phyloP scores from a whole-genome alignment of 2,113 vertebrate species.

The Chascanopsetta lugubris region DNA sequence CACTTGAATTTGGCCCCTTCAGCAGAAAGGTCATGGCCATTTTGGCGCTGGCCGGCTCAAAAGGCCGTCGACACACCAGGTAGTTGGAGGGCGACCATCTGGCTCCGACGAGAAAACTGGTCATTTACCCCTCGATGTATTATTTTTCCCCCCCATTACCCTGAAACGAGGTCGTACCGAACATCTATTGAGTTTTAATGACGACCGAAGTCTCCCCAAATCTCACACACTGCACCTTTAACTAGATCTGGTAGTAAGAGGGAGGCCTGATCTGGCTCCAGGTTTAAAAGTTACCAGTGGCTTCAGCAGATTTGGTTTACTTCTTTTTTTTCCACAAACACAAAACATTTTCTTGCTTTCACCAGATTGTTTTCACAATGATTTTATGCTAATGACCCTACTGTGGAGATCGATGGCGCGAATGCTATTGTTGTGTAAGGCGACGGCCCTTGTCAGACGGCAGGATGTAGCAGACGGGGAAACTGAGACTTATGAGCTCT shows the following conservation, averaged over 20 bases:
- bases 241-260: too few relatives aligned
- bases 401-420: not conserved
- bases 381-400: too few relatives aligned
- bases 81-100: conserved; percentile 29
- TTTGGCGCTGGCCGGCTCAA: conserved; percentile 21
- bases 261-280: conserved; percentile 43
- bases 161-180: too few relatives aligned
- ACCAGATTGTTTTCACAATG: not conserved
- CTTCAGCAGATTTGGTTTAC: not conserved
- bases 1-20: conserved; percentile 10
- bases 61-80: conserved; percentile 29
- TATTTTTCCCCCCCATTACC: too few relatives aligned
- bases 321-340: not conserved
- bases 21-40: conserved; percentile 20
- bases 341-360: not conserved
- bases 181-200: too few relatives aligned
- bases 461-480: conserved; percentile 3
- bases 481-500: conserved; percentile 13
- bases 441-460: conserved; percentile 6
- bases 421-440: conserved; percentile 15
- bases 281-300: conserved; percentile 18
- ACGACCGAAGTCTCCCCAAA: too few relatives aligned
- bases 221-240: too few relatives aligned
- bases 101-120: too few relatives aligned
- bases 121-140: too few relatives aligned